Evolutionary conservation across 1,140 invertebrate species (phyloP), one percentile per base, ranked within the genome.

Genomic region (Trichonephila clavata): DNA sequence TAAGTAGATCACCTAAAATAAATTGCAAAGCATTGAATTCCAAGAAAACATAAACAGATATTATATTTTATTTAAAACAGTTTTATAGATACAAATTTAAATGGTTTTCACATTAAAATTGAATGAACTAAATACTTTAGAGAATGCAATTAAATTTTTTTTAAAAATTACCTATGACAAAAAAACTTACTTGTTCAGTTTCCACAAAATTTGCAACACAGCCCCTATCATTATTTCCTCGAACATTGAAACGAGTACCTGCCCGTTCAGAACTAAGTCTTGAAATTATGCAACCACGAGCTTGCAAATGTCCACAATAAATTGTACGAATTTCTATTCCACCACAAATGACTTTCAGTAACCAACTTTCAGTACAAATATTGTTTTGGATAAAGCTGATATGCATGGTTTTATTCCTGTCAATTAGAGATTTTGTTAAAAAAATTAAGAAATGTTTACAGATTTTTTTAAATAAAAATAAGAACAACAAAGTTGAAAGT

Each of bases 141-240:
- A 39, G 32, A 39, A 39, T 39, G 32, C 32, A 39, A 50, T 50
- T 50, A 10, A 50, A 50, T 50, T 50, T n/a, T n/a, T n/a, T n/a
- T n/a, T 50, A 50, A 7, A 10, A 50, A 13, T 50, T 50, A 50
- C 10, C 10, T 5, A 50, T 10, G 20, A 68, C 10, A 3, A 77
- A 90, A 61, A 16, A 59, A 86, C 80, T 94, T 90, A 96, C 96
- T 96, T 99, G 99, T 96, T 99, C 99, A 0, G 99, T 99, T 97
- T 99, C 99, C 16, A 99, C 99, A 97, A 99, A 99, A 96, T 99
- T 99, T 3, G 99, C 99, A 61, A 99, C 99, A 96, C 99, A 98
- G 0, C 99, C 99, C 96, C 99, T 98, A 96, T 99, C 99, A 96
- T 99, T 99, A 63, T 97, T 98, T n/a, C 99, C 99, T 95, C 99